Conservation (phyloP, 92 coral and sea anemone species). For the Micromussa lordhowensis region DNA sequence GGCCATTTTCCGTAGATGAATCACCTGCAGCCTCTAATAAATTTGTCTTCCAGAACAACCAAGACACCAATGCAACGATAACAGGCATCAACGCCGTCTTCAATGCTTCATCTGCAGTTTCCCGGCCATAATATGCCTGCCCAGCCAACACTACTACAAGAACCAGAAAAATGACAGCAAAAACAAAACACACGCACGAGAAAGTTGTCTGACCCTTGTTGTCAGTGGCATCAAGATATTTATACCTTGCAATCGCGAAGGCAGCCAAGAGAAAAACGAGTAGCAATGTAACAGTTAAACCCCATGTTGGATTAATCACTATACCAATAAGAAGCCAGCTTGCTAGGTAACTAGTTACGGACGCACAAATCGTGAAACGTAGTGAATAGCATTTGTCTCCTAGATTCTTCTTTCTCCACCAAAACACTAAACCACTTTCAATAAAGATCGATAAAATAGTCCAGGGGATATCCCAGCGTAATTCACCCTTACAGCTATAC, state of each 20-base stretch:
- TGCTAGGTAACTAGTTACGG: background rate
- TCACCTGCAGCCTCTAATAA: background rate
- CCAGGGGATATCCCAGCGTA: background rate
- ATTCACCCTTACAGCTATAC: background rate
- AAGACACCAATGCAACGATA: background rate
- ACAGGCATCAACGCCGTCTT: background rate
- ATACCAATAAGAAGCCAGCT: background rate
- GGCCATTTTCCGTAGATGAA: too few species aligned
- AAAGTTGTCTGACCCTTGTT: background rate
- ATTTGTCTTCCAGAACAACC: slow-evolving; percentile 1
- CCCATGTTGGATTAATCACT: slow-evolving; percentile 5
- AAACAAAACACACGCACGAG: background rate
- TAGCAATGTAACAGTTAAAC: background rate
- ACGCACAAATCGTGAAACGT: background rate
- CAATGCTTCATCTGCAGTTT: background rate
- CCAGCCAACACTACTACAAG: background rate
- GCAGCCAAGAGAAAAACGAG: background rate
- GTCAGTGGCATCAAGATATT: background rate
- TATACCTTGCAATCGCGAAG: background rate
- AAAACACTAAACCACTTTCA: background rate
- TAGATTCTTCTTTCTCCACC: background rate
- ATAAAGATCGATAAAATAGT: background rate
- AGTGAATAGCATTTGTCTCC: background rate
- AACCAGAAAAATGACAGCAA: background rate
- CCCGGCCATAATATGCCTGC: background rate